phyloP scores from a whole-genome alignment of 2,888 invertebrate genomes.

The Lepidocyrtoides sp. region DNA sequence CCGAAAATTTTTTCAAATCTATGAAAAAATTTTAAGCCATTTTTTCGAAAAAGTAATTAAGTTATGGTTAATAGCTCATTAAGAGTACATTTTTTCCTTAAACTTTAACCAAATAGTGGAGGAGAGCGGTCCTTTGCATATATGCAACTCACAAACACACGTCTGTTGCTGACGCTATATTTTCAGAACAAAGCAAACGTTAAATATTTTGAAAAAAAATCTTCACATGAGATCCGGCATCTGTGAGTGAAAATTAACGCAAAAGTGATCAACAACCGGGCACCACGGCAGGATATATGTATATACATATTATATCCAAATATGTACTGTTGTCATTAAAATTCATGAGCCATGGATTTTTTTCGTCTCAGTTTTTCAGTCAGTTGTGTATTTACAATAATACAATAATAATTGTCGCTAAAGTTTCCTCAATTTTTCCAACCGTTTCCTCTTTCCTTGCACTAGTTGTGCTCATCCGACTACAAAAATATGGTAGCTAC shows the following conservation, averaged over 20 bases:
- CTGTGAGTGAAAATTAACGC: constrained; percentile 54
- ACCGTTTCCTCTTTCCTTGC: constrained; percentile 51
- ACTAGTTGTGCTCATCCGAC: background rate
- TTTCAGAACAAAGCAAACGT: constrained; percentile 25
- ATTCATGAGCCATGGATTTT: constrained; percentile 74
- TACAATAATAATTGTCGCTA: constrained; percentile 69
- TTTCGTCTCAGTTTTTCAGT: constrained; percentile 52
- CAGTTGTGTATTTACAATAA: constrained; percentile 60
- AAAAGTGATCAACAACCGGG: constrained; percentile 41
- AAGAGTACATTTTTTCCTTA: constrained; percentile 69
- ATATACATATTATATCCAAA: background rate
- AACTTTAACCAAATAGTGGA: constrained; percentile 29
- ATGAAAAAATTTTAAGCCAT: constrained; percentile 58
- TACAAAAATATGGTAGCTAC: no score
- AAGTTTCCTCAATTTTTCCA: constrained; percentile 66
- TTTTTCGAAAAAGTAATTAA: constrained; percentile 78
- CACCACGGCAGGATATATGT: constrained; percentile 66
- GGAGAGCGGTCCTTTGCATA: constrained; percentile 64
- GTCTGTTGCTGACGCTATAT: constrained; percentile 17
- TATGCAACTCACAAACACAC: background rate
- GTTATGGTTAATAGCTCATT: constrained; percentile 78
- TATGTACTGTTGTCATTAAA: constrained; percentile 66
- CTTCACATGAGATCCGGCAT: constrained; percentile 73
- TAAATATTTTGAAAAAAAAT: constrained; percentile 29
- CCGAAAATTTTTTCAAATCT: constrained; percentile 71